A percentile compares a stretch with the other conserved stretches of the same genome.
phyloP scores from a whole-genome alignment of 2,888 invertebrate genomes.

The Sipha maydis region DNA sequence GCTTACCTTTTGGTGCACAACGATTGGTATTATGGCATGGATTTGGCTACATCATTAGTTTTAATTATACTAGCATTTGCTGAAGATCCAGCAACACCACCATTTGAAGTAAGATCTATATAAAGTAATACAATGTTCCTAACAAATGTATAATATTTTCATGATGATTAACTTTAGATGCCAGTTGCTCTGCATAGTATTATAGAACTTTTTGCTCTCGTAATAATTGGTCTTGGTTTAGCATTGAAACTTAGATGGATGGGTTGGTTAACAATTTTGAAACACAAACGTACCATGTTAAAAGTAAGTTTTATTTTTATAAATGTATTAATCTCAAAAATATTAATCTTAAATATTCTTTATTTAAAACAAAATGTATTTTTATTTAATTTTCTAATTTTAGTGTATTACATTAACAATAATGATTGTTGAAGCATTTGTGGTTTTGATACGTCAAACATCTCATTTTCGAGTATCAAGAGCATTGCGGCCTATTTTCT shows the following conservation, averaged over 20 bases:
- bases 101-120: conserved; percentile 72
- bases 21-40: conserved; percentile 85
- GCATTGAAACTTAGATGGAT: conserved; percentile 86
- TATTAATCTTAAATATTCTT: neutral
- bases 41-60: conserved; percentile 79
- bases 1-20: conserved; percentile 89
- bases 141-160: neutral
- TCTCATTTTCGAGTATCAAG: conserved; percentile 89
- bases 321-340: neutral
- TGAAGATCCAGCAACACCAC: conserved; percentile 82
- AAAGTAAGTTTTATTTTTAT: conserved; percentile 72
- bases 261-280: conserved; percentile 83
- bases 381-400: conserved; percentile 65
- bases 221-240: conserved; percentile 81
- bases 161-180: conserved; percentile 69
- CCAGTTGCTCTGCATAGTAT: conserved; percentile 84
- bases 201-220: conserved; percentile 80
- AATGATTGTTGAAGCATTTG: conserved; percentile 85
- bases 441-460: conserved; percentile 81
- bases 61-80: conserved; percentile 81
- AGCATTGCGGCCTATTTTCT: conserved; percentile 86
- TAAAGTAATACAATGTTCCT: neutral
- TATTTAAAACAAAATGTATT: no score
- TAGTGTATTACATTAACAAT: conserved; percentile 80
- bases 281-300: conserved; percentile 85